These are phyloP conservation scores for Acyrthosiphon pisum DNA, from an alignment of 1,140 invertebrate species.

Conservation along the genomic window DNA sequence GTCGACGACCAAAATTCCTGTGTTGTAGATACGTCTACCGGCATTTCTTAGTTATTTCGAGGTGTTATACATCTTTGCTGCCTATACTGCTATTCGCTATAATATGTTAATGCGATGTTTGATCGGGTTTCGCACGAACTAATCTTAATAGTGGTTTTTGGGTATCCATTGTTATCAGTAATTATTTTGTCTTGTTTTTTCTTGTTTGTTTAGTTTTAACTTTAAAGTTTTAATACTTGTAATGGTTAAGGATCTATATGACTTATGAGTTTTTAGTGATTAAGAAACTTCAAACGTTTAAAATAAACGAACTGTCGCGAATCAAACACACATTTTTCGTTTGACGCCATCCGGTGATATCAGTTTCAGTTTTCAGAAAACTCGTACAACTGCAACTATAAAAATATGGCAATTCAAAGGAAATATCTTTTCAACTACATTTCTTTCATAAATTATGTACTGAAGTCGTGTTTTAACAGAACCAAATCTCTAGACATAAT, in stretches of 20 bases:
- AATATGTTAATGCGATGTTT: no score
- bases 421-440: conserved; percentile 16
- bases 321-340: neutral
- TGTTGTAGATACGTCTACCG: no score
- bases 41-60: no score
- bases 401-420: conserved; percentile 11
- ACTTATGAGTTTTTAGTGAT: no score
- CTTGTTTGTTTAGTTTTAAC: neutral
- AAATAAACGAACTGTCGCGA: neutral
- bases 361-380: neutral
- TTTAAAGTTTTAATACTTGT: no score
- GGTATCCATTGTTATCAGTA: neutral
- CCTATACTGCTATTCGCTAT: no score
- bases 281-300: neutral
- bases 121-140: no score
- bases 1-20: no score
- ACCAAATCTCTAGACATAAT: neutral
- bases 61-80: no score
- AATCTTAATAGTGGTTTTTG: neutral
- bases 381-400: neutral
- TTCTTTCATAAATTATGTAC: neutral
- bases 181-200: neutral
- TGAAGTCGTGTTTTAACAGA: conserved; percentile 27
- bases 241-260: no score
- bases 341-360: no score